A percentile compares a stretch with the other conserved stretches of the same genome.
Evolutionary conservation across 2,113 vertebrate genomes (phyloP).

Genomic region (Uria aalge): DNA sequence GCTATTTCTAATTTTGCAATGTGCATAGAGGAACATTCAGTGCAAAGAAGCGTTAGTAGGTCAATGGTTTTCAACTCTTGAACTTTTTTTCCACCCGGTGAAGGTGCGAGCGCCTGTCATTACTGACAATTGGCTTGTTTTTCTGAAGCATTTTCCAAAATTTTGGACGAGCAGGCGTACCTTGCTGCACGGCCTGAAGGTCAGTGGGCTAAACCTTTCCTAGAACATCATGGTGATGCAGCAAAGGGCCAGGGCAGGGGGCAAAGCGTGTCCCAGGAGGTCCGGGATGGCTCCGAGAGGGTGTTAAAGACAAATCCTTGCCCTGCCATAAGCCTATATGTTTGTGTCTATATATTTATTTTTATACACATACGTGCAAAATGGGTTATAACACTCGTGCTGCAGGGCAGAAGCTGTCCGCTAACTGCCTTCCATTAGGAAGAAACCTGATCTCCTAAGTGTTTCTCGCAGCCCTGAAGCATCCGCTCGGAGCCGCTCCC

Average conservation of each 20-base stretch:
- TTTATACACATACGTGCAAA: not conserved
- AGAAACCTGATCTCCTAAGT: not conserved
- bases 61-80: not conserved
- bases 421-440: not conserved
- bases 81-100: not conserved
- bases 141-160: not conserved
- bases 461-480: not conserved
- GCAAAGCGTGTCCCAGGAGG: not conserved
- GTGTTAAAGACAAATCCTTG: not conserved
- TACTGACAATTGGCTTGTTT: not conserved
- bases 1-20: not conserved
- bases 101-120: accelerated
- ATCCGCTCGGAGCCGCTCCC: not conserved
- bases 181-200: no score
- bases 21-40: not conserved
- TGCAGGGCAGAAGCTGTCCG: not conserved
- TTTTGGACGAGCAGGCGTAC: not conserved
- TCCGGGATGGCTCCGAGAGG: not conserved
- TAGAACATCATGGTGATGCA: accelerated
- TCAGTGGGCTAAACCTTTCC: not conserved
- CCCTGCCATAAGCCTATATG: not conserved
- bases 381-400: not conserved
- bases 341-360: not conserved
- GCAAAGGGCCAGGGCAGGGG: not conserved
- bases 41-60: not conserved